Conservation (phyloP, 2,797 vertebrate genomes). For the Chrysolophus pictus region DNA sequence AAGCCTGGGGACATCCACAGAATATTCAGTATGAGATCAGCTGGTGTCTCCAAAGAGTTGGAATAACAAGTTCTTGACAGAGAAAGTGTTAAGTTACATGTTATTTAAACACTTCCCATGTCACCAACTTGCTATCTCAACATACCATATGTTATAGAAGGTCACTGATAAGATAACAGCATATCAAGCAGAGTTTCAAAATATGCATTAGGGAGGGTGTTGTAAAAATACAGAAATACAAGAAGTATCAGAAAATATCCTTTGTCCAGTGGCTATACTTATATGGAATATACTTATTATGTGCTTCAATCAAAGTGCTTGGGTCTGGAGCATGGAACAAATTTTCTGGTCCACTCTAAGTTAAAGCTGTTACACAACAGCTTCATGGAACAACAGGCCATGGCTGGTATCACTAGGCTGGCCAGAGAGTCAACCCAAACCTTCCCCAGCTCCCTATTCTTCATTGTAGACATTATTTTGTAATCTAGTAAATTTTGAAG, state of each 20-base stretch:
- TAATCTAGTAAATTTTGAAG: not conserved
- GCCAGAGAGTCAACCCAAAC: not conserved
- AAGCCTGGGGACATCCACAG: not conserved
- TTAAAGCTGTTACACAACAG: not conserved
- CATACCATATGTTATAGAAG: constrained; percentile 58
- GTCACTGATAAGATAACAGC: constrained; percentile 43
- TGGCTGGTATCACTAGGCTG: rapidly evolving
- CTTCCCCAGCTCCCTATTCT: not conserved
- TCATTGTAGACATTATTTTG: not conserved
- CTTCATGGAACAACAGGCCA: not conserved
- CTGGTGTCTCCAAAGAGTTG: not conserved
- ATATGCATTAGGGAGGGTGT: constrained; percentile 22
- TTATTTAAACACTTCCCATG: constrained; percentile 50
- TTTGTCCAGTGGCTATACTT: not conserved
- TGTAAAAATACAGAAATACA: constrained; percentile 42
- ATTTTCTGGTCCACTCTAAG: not conserved
- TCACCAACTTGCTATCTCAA: constrained; percentile 57
- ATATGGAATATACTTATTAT: not conserved
- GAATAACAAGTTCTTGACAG: constrained; percentile 51
- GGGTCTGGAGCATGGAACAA: not conserved
- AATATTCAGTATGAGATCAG: constrained; percentile 29
- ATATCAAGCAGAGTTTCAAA: constrained; percentile 35
- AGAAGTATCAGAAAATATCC: not conserved
- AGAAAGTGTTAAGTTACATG: constrained; percentile 15
- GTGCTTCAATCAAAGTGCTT: not conserved